Base-by-base conservation (phyloP, 2,888 invertebrate genomes). In the Sphaerophoria taeniata region DNA sequence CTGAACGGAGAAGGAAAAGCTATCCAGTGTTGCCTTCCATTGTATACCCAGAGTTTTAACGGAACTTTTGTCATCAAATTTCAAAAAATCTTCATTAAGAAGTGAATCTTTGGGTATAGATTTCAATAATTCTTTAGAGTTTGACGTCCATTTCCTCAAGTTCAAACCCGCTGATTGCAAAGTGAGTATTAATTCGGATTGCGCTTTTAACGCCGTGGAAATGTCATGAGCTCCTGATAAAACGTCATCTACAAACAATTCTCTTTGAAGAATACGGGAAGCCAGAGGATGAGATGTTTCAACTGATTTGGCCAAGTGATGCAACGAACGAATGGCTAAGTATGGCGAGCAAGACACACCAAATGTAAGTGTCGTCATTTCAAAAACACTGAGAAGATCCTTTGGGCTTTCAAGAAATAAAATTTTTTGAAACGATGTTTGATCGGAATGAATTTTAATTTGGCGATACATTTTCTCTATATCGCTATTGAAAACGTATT, bases 21-120 rank as follows among this genome's bases (percentile, higher is more conserved):
- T 71, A 16, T 47, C 71, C 5, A 58, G 11, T n/a, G 49, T 14
- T n/a, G 56, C 56, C 3, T 39, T 60, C 43, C 43, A 60, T 11
- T 60, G 60, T 24, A 60, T 56, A n/a, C 60, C 58, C 7, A 71
- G 51, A 12, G 60, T 60, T 34, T 58, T 71, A 9, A 39, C 39
- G 3, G 58, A 14, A 36, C 60, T 60, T 7, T 58, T 11, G 9
- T 71, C 49, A 31, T 71, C 51, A 0, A 71, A 12, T 16, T 39
- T 60, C 12, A 49, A 16, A 58, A 71, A 51, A 39, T 60, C 71
- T 11, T 33, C 16, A 3, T 70, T 69, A 9, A 55, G 16, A 3
- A 67, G 55, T 33, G 33, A 39, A 12, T 70, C 14, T 1, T 1
- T 39, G 0, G 71, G 39, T n/a, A 71, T 2, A 39, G 58, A n/a